Percentiles rank a stretch among this genome's conserved stretches.
Evolutionary conservation across 2,113 vertebrate genomes (phyloP).

Genomic region (Elanoides forficatus): DNA sequence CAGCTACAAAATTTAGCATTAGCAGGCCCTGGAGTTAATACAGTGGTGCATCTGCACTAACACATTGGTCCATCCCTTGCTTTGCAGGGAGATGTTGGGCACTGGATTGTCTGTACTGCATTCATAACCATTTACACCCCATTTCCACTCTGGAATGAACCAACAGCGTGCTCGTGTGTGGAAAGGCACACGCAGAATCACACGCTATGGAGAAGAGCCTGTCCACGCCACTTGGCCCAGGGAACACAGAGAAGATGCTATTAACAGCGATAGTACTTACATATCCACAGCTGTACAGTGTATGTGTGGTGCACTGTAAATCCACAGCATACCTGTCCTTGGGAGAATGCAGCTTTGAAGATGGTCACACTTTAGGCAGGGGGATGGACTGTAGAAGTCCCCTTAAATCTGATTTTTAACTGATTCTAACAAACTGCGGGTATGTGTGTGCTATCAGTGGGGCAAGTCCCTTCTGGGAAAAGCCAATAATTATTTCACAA

Average conservation of each 20-base stretch:
- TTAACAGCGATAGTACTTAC: background rate
- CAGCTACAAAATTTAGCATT: background rate
- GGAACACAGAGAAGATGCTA: background rate
- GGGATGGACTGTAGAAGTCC: background rate
- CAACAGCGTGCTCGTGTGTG: background rate
- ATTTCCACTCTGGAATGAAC: background rate
- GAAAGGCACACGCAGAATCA: background rate
- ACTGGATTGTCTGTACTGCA: background rate
- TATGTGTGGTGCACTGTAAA: background rate
- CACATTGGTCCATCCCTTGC: background rate
- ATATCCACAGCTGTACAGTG: background rate
- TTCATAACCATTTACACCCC: background rate
- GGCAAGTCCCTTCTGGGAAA: background rate
- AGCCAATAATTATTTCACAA: background rate
- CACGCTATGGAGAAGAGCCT: fast-evolving
- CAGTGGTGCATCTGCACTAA: background rate
- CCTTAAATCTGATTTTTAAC: background rate
- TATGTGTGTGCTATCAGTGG: too few relatives aligned
- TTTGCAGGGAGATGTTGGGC: background rate
- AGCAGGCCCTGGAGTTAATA: background rate
- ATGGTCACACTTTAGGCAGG: background rate
- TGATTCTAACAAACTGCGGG: background rate
- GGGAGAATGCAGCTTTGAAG: background rate
- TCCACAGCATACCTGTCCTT: background rate
- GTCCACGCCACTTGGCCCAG: background rate